Percentiles rank a stretch among this genome's conserved stretches.
Evolutionary conservation across 2,113 vertebrate genomes (phyloP).

Genomic region (Syngnathus typhle): DNA sequence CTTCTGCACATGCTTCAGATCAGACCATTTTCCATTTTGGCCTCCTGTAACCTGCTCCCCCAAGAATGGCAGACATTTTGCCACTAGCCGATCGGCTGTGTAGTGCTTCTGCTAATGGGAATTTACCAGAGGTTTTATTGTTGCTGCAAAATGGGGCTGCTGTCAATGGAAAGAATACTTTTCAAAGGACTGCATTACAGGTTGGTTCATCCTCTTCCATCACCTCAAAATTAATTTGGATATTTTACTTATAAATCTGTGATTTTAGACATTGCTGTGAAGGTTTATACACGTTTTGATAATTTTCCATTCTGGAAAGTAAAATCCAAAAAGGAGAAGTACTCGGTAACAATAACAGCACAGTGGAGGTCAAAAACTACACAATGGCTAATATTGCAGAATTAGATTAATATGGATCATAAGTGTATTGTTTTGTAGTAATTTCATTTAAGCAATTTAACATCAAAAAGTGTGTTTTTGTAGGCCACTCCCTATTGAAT

Average conservation of each 20-base stretch:
- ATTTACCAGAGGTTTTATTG: slow-evolving; percentile 73
- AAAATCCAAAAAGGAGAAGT: neutral
- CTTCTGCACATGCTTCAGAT: neutral
- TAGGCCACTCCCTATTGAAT: neutral
- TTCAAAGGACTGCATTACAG: slow-evolving; percentile 88
- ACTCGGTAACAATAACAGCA: neutral
- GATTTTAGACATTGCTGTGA: neutral
- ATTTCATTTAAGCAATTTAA: neutral
- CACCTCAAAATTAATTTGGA: neutral
- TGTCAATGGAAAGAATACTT: slow-evolving; percentile 83
- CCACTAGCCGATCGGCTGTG: slow-evolving; percentile 63
- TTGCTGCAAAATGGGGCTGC: slow-evolving; percentile 82
- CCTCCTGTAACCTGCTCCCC: neutral
- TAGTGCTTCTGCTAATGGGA: slow-evolving; percentile 84
- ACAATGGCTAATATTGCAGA: neutral
- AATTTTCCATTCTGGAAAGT: neutral
- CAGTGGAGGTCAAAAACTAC: neutral
- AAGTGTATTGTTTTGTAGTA: neutral
- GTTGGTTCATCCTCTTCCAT: slow-evolving; percentile 66
- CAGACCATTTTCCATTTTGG: neutral
- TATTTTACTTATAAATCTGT: neutral
- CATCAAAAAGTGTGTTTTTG: neutral
- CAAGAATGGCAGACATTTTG: slow-evolving; percentile 77
- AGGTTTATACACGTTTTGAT: neutral
- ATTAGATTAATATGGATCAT: neutral